Base-by-base conservation (phyloP, 2,888 invertebrate species). In the Odontothrips loti region DNA sequence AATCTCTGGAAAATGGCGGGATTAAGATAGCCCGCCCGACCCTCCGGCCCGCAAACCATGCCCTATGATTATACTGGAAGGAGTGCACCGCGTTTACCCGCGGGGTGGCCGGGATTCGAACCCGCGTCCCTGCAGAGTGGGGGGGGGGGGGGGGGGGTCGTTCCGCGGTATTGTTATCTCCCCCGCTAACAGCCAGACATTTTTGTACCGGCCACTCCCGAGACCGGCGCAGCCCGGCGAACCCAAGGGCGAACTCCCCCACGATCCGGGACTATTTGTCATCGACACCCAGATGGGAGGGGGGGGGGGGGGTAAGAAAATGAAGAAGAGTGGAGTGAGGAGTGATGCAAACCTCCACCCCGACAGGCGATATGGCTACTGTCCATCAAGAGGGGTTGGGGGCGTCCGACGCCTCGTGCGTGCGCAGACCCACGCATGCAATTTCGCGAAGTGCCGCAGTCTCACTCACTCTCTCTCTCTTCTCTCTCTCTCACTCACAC, bases 1-100 rank as follows among this genome's bases (percentile, higher is more conserved):
- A 75, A 75, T 75, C 68, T 75, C 68, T 27, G 27, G 68, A 75
- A 75, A 75, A 75, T 75, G 68, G 68, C 27, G 23, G 68, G 68
- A 75, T 75, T 75, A 75, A 75, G 68, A 75, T 75, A 75, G 68
- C 68, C 68, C 23, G 0, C 68, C 23, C 68, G 58, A 17, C 58
- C 58, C 34, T 6, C 20, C 58, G 58, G 58, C 17, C 68, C 68
- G 68, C 20, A 58, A 58, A 58, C 58, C 58, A 58, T 58, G 58
- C 58, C 58, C 58, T 58, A 58, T 58, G 58, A 58, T 58, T 58
- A 58, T 58, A 58, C 58, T 58, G 58, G 58, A 20, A 20, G 20
- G 20, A 58, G 58, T 58, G 58, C 58, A 15, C 58, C 58, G 58
- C 20, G 58, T 43, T 43, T 43, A 43, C 34, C 34, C 34, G 34